Base-by-base conservation (phyloP, 2,888 invertebrate species). In the Eilema sororculum region DNA sequence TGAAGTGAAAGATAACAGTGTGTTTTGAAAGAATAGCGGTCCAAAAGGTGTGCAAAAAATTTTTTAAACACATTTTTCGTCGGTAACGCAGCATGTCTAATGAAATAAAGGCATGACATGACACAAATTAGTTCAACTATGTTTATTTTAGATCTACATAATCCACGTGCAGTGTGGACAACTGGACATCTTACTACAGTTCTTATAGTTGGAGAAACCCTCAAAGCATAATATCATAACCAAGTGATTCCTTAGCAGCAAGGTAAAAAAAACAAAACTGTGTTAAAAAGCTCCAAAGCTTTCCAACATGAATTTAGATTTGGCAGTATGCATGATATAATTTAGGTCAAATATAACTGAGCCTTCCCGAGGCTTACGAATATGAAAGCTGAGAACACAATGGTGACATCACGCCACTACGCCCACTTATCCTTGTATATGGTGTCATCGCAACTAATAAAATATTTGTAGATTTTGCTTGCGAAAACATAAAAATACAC, bases 351-450 rank as follows among this genome's bases (percentile, higher is more conserved):
- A 73, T 65, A 46, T 69, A 41, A 67, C 61, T 62, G 64, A 71
- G 59, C 22, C 24, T 74, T 61, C 58, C 56, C 16, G 65, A 69
- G 62, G 60, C 67, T 74, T 71, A 71, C 69, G 24, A 78, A 75
- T 74, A 75, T 71, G 79, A 80, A 79, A 80, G 82, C 68, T 68
- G 57, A 67, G 62, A 74, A 72, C 66, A 74, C 68, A 69, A 66
- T 60, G 75, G 79, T 79, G 80, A 81, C 80, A 80, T 80, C 80
- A 81, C 76, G 61, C 65, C 37, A 67, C 82, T 77, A 71, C 81
- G 69, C 80, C 79, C 72, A 74, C 74, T 57, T 57, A 73, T 78
- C 70, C 73, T 77, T 75, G 74, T 33, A 57, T 25, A 71, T 72
- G 59, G 65, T 61, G 67, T 67, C 74, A 76, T 70, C 68, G 71